phyloP scores from a whole-genome alignment of 1,140 invertebrate genomes.

The Caenorhabditis remanei region DNA sequence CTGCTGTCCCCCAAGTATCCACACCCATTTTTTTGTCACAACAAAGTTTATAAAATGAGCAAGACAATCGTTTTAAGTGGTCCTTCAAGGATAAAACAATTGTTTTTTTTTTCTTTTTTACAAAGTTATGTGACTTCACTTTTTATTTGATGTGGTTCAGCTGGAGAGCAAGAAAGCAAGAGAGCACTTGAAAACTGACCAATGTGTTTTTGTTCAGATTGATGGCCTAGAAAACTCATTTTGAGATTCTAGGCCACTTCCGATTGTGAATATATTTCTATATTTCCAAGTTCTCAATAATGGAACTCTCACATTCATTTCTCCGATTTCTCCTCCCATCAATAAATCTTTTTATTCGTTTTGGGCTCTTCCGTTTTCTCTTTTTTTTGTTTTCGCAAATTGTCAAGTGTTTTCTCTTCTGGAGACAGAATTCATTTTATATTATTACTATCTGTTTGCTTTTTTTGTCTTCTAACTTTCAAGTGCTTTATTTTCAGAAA shows the following conservation, averaged over 20 bases:
- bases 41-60: background rate
- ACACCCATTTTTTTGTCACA: background rate
- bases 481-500: background rate
- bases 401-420: constrained; percentile 11
- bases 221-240: background rate
- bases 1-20: background rate
- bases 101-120: background rate
- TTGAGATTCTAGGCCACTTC: background rate
- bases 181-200: too few relatives aligned
- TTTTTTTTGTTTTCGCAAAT: constrained; percentile 13
- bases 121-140: too few relatives aligned
- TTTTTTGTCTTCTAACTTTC: background rate
- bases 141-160: too few relatives aligned
- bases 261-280: background rate
- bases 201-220: too few relatives aligned
- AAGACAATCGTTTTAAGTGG: background rate
- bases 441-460: background rate
- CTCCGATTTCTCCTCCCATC: background rate
- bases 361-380: background rate
- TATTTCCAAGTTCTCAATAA: background rate
- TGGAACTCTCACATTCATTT: background rate
- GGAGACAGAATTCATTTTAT: background rate
- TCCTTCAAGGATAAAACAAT: background rate
- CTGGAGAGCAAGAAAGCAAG: too few relatives aligned
- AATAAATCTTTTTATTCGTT: constrained; percentile 30